A percentile compares a stretch with the other conserved stretches of the same genome.
Evolutionary conservation across 2,113 vertebrate species (phyloP).

Genomic region (Gadus chalcogrammus): DNA sequence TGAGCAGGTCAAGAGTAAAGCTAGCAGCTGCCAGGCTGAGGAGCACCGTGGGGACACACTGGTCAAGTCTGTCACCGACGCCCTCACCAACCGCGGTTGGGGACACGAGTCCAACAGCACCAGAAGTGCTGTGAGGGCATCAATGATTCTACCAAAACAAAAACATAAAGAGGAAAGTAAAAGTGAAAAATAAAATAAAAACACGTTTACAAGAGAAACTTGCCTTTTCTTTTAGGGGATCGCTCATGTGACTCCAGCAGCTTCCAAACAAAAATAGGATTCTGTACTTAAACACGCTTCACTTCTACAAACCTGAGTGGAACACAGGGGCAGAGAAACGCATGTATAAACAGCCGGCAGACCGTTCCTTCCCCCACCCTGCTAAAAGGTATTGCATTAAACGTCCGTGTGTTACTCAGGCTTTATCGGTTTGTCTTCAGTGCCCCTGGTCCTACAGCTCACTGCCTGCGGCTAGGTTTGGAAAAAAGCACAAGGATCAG

Average conservation of each 20-base stretch:
- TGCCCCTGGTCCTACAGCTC: conserved; percentile 85
- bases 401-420: conserved; percentile 81
- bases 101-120: conserved; percentile 99
- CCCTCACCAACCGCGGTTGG: conserved; percentile 99
- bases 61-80: conserved; percentile 73
- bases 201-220: conserved; percentile 90
- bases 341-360: conserved; percentile 80
- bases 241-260: conserved; percentile 97
- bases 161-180: not conserved
- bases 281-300: conserved; percentile 97
- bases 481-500: conserved; percentile 71
- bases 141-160: conserved; percentile 75
- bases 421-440: conserved; percentile 75
- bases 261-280: conserved; percentile 86
- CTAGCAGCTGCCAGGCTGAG: conserved; percentile 74
- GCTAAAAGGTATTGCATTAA: conserved; percentile 68
- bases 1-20: conserved; percentile 75
- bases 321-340: conserved; percentile 81
- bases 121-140: conserved; percentile 91
- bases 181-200: conserved; percentile 27
- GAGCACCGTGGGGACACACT: conserved; percentile 47
- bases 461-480: conserved; percentile 81
- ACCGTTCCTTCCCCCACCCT: too few species aligned
- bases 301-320: conserved; percentile 99
- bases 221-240: conserved; percentile 95